Conservation (phyloP, 2,888 invertebrate genomes). For the Leuctra nigra region DNA sequence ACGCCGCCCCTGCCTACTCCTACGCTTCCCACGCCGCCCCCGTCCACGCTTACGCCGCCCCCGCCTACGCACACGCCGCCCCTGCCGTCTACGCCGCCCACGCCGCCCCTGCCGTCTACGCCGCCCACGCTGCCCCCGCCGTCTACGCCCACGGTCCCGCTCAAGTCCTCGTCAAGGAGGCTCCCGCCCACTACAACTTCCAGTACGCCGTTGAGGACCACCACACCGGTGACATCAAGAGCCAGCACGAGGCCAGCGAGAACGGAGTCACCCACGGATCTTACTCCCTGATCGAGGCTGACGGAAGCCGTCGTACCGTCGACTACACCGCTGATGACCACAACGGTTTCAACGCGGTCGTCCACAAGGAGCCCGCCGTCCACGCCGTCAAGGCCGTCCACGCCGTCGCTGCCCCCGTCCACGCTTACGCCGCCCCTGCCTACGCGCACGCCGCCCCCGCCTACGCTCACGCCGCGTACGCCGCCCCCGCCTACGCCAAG, state of each 20-base stretch:
- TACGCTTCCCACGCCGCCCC: slow-evolving; percentile 6
- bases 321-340: slow-evolving; percentile 21
- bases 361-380: slow-evolving; percentile 19
- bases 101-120: slow-evolving; percentile 15
- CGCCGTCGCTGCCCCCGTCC: slow-evolving; percentile 6
- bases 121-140: slow-evolving; percentile 8
- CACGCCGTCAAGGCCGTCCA: background rate
- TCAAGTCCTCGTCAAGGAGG: slow-evolving; percentile 11
- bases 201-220: slow-evolving; percentile 15
- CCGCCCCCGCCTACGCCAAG: slow-evolving; percentile 12
- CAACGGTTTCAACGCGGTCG: slow-evolving; percentile 22
- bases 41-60: slow-evolving; percentile 11
- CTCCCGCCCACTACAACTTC: slow-evolving; percentile 20
- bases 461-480: slow-evolving; percentile 3
- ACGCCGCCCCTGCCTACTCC: slow-evolving; percentile 15
- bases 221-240: slow-evolving; percentile 21
- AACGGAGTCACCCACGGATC: slow-evolving; percentile 17
- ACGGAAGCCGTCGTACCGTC: slow-evolving; percentile 21
- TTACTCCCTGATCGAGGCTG: slow-evolving; percentile 21
- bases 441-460: background rate
- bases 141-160: slow-evolving; percentile 10
- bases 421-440: slow-evolving; percentile 6
- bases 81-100: slow-evolving; percentile 14
- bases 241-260: slow-evolving; percentile 21
- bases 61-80: slow-evolving; percentile 12